Percentiles rank a stretch among this genome's conserved stretches.
phyloP scores from a whole-genome alignment of 2,888 invertebrate species.

The Crioceris asparagi region DNA sequence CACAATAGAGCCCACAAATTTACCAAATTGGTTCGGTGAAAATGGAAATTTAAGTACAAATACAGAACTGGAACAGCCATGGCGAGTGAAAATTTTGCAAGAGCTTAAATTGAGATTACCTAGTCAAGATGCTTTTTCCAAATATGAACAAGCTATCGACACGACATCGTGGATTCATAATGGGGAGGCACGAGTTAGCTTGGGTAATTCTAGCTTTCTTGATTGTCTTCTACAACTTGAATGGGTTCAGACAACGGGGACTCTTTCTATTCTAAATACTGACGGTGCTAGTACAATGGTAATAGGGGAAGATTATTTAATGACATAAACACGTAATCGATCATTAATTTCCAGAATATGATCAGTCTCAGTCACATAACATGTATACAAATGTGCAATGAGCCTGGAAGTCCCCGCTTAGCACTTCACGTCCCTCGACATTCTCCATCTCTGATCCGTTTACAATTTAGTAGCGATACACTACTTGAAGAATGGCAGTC shows the following conservation, averaged over 20 bases:
- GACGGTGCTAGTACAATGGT: constrained; percentile 70
- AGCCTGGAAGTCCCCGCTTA: constrained; percentile 67
- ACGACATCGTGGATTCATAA: constrained; percentile 82
- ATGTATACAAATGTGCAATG: constrained; percentile 66
- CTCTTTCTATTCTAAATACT: constrained; percentile 61
- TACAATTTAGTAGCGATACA: constrained; percentile 72
- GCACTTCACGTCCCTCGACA: constrained; percentile 62
- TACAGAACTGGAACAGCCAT: constrained; percentile 57
- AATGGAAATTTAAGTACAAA: constrained; percentile 30
- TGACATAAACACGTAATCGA: too few relatives aligned
- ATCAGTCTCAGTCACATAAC: constrained; percentile 68
- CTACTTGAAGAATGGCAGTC: constrained; percentile 86
- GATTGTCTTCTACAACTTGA: constrained; percentile 73
- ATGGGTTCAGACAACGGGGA: constrained; percentile 60
- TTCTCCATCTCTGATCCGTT: constrained; percentile 49
- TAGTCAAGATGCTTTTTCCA: constrained; percentile 26
- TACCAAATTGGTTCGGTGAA: constrained; percentile 62
- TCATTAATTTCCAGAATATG: constrained; percentile 51
- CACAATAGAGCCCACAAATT: constrained; percentile 54
- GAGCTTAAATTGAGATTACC: constrained; percentile 48
- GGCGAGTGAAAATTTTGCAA: constrained; percentile 64
- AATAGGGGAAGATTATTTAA: too few relatives aligned
- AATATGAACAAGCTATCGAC: constrained; percentile 61
- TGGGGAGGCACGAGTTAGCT: constrained; percentile 56
- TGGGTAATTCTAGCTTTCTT: constrained; percentile 42